These are phyloP conservation scores for Oxygymnocypris stewartii DNA, from an alignment of 2,113 vertebrate genomes.

Conservation along the genomic window DNA sequence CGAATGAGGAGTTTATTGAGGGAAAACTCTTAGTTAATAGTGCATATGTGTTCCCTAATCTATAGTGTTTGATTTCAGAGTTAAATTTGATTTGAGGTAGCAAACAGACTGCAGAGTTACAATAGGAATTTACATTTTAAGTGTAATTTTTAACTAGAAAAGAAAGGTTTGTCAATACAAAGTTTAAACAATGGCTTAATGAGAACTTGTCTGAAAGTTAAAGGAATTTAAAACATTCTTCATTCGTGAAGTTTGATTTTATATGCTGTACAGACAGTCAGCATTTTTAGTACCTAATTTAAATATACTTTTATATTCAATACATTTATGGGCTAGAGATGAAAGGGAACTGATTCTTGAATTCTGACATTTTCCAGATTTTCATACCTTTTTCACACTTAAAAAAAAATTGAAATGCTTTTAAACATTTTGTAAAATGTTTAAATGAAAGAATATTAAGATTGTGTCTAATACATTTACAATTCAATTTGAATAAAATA, in stretches of 20 bases:
- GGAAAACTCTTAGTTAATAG: no score
- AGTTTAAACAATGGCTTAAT: not conserved
- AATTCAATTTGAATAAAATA: not conserved
- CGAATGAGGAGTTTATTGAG: no score
- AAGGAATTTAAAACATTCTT: not conserved
- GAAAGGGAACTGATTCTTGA: not conserved
- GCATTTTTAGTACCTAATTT: no score
- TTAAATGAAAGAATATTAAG: not conserved
- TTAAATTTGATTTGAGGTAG: not conserved
- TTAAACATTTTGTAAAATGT: not conserved
- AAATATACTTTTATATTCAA: not conserved
- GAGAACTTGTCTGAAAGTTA: not conserved
- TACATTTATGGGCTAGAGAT: not conserved
- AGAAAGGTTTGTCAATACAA: not conserved
- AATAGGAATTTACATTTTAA: not conserved
- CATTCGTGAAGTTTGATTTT: no score
- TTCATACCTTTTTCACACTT: not conserved
- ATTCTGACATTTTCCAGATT: not conserved
- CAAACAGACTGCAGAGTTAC: not conserved
- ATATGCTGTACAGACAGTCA: not conserved
- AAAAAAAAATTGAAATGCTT: not conserved
- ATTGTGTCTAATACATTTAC: not conserved
- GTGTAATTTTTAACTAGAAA: not conserved
- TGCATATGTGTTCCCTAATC: no score
- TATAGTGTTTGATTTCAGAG: no score